Conservation (phyloP, 2,888 invertebrate genomes). For the Leptopterna dolabrata region DNA sequence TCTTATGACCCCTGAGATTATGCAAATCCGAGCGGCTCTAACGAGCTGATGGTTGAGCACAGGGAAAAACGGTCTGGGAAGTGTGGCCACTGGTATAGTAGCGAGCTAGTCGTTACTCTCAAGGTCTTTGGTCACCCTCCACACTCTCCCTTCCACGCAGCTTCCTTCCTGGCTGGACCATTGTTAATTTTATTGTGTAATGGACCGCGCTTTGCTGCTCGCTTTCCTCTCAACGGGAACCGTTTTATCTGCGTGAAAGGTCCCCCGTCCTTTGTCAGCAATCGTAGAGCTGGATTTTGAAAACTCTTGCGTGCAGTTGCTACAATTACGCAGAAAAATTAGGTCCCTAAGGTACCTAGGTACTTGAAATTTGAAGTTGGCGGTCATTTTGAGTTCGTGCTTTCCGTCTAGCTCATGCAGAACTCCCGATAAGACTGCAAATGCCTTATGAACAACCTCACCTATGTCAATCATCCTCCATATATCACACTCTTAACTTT, state of each 20-base stretch:
- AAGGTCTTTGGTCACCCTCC: neutral
- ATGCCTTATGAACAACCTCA: too few relatives aligned
- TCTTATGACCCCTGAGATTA: neutral
- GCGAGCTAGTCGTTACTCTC: neutral
- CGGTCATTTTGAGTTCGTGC: too few relatives aligned
- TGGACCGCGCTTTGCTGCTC: neutral
- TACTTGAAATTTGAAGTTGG: too few relatives aligned
- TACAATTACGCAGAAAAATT: too few relatives aligned
- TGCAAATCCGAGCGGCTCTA: neutral
- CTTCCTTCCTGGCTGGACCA: conserved; percentile 3
- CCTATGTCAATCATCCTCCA: too few relatives aligned
- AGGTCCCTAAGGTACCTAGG: too few relatives aligned
- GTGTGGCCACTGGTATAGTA: neutral
- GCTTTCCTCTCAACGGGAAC: neutral
- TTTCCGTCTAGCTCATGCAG: too few relatives aligned
- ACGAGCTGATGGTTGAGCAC: neutral
- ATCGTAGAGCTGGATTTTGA: too few relatives aligned
- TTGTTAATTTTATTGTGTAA: neutral
- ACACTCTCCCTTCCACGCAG: neutral
- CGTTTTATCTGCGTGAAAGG: neutral
- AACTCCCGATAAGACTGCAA: too few relatives aligned
- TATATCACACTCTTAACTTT: too few relatives aligned
- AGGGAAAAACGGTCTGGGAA: neutral
- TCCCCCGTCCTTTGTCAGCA: too few relatives aligned
- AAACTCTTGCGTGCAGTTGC: too few relatives aligned